phyloP scores from a whole-genome alignment of 2,888 invertebrate genomes.

The Furcula furcula region DNA sequence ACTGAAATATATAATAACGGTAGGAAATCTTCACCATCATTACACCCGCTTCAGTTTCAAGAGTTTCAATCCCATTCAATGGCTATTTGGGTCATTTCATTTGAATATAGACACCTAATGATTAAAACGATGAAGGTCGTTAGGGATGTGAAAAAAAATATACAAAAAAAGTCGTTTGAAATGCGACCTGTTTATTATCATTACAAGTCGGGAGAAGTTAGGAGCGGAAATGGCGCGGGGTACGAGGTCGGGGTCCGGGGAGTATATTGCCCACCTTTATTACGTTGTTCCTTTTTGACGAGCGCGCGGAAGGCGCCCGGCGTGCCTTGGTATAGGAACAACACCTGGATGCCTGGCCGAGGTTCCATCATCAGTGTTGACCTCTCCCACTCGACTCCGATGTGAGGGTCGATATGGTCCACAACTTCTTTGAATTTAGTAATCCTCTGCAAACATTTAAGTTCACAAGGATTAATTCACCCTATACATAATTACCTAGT shows the following conservation, averaged over 20 bases:
- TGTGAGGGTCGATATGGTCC: constrained; percentile 38
- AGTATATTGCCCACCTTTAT: constrained; percentile 45
- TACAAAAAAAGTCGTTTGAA: constrained; percentile 57
- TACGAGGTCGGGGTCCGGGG: constrained; percentile 30
- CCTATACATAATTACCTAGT: no score
- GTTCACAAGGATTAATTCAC: no score
- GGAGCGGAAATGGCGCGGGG: constrained; percentile 66
- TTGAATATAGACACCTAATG: constrained; percentile 23
- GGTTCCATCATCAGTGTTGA: constrained; percentile 61
- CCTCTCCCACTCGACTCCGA: constrained; percentile 52
- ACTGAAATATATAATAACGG: no score
- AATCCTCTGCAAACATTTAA: constrained; percentile 38
- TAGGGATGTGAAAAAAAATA: constrained; percentile 50
- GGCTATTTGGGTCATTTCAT: no score
- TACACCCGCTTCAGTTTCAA: no score
- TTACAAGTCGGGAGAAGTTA: constrained; percentile 69
- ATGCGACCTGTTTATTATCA: constrained; percentile 71
- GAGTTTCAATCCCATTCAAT: no score
- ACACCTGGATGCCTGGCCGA: constrained; percentile 49
- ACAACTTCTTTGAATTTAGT: constrained; percentile 43
- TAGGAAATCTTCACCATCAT: no score
- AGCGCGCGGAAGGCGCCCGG: constrained; percentile 59
- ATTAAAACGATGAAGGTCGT: constrained; percentile 56
- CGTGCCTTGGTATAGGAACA: constrained; percentile 48
- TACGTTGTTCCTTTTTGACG: constrained; percentile 49